A percentile compares a stretch with the other conserved stretches of the same genome.
phyloP scores from a whole-genome alignment of 2,113 vertebrate genomes.

The Hoplias malabaricus region DNA sequence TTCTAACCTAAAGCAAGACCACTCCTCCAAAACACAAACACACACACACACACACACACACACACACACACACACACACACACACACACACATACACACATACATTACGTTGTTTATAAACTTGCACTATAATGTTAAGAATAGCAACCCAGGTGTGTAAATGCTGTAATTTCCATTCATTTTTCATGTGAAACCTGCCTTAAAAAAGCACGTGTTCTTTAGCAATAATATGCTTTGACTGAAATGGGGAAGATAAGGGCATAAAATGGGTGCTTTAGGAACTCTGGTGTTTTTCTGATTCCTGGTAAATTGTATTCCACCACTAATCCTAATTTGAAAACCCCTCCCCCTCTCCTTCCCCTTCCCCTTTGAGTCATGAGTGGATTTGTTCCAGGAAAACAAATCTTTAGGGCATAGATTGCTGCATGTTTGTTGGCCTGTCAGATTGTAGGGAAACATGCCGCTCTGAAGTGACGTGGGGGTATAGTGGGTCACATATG shows the following conservation, averaged over 20 bases:
- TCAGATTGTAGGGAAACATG: conserved; percentile 35
- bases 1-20: too few relatives aligned
- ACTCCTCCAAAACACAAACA: too few relatives aligned
- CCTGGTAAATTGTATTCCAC: conserved; percentile 60
- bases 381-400: conserved; percentile 62
- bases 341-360: conserved; percentile 28
- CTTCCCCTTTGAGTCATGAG: conserved; percentile 47
- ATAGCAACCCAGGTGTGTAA: too few relatives aligned
- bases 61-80: too few relatives aligned
- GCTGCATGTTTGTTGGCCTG: conserved; percentile 53
- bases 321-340: conserved; percentile 62
- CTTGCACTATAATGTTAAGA: too few relatives aligned
- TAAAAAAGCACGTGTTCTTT: conserved; percentile 8
- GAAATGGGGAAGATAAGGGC: conserved; percentile 12
- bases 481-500: background rate
- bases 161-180: conserved; percentile 59
- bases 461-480: conserved; percentile 7
- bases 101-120: too few relatives aligned
- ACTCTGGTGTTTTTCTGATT: conserved; percentile 54
- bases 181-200: conserved; percentile 42
- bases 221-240: background rate
- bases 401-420: conserved; percentile 62
- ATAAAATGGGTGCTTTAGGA: conserved; percentile 24
- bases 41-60: too few relatives aligned
- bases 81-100: too few relatives aligned